phyloP scores from a whole-genome alignment of 2,797 vertebrate genomes.

The Pachyuromys duprasi region DNA sequence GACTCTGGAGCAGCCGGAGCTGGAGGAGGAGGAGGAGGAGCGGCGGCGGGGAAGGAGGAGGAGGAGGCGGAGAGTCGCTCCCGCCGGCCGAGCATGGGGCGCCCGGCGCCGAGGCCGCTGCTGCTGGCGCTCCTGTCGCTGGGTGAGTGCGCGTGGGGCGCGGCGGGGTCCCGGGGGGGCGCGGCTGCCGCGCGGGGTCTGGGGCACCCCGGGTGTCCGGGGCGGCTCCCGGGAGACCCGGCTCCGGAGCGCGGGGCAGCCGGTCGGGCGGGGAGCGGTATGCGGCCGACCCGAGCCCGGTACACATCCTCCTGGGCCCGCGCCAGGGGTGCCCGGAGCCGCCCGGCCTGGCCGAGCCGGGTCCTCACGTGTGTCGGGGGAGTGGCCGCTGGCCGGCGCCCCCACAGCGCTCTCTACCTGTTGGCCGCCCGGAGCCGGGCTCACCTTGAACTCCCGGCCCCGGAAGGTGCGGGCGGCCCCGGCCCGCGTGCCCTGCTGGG shows the following conservation, averaged over 20 bases:
- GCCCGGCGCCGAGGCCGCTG: conserved; percentile 77
- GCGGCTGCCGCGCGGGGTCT: conserved; percentile 67
- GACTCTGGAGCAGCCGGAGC: conserved; percentile 79
- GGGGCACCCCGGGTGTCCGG: conserved; percentile 34
- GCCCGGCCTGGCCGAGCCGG: conserved; percentile 58
- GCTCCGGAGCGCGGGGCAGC: not conserved
- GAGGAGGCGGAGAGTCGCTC: conserved; percentile 69
- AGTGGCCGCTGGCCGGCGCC: conserved; percentile 61
- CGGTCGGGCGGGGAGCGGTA: not conserved
- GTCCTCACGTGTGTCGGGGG: conserved; percentile 60
- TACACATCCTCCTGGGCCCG: not conserved
- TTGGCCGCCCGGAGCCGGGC: conserved; percentile 60
- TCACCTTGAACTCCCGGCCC: conserved; percentile 77
- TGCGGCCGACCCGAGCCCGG: not conserved
- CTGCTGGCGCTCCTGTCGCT: conserved; percentile 79
- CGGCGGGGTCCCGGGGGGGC: conserved; percentile 46
- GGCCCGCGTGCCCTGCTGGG: not conserved
- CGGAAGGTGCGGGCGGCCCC: conserved; percentile 54
- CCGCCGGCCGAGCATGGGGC: conserved; percentile 80
- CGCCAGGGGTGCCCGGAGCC: not conserved
- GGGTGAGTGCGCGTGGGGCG: conserved; percentile 73
- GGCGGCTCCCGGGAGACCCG: conserved; percentile 43
- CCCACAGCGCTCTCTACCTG: conserved; percentile 72
- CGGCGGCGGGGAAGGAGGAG: conserved; percentile 72
- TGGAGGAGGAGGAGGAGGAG: conserved; percentile 75